Base-by-base conservation (phyloP, 1,140 invertebrate genomes). In the Anoplophora glabripennis region DNA sequence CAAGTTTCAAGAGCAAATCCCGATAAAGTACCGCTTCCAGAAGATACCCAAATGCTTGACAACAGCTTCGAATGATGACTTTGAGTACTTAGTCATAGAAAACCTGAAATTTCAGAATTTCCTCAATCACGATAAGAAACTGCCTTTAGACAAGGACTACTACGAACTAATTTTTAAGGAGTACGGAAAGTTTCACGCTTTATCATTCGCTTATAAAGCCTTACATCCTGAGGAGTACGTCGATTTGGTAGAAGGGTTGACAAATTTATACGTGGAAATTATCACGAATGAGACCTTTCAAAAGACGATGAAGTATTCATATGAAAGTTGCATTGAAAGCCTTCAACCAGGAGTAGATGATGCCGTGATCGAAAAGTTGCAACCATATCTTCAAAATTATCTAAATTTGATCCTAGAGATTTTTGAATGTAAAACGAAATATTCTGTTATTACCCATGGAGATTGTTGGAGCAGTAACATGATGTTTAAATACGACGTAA, bases 391-490 rank as follows among this genome's bases (percentile, higher is more conserved):
- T 9, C 21, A 44, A 9, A 47, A 57, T n/a, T 51, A 35, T 18
- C 33, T 37, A 9, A 36, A 45, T 34, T 7, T 34, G 17, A 45
- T 64, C 14, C 8, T 34, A 7, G n/a, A 51, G 36, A 53, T 64
- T 36, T 36, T 61, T 11, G 46, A n/a, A n/a, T n/a, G 57, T 59
- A 45, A 71, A 68, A 35, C 52, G 1, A 17, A 52, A 12, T 51
- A 56, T n/a, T 37, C 33, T 35, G 48, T 57, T 8, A 15, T 65
- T 1, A 47, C 34, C 11, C n/a, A n/a, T n/a, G n/a, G n/a, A n/a
- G n/a, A n/a, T n/a, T n/a, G n/a, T n/a, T n/a, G n/a, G n/a, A n/a
- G 40, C 9, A 65, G 62, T 21, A 65, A 65, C 33, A 48, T 65
- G 1, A 40, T 65, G 34, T 65, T 58, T 40, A 58, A 65, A 54